Evolutionary conservation across 1,140 invertebrate genomes (phyloP).

Genomic region (Penaeus indicus): DNA sequence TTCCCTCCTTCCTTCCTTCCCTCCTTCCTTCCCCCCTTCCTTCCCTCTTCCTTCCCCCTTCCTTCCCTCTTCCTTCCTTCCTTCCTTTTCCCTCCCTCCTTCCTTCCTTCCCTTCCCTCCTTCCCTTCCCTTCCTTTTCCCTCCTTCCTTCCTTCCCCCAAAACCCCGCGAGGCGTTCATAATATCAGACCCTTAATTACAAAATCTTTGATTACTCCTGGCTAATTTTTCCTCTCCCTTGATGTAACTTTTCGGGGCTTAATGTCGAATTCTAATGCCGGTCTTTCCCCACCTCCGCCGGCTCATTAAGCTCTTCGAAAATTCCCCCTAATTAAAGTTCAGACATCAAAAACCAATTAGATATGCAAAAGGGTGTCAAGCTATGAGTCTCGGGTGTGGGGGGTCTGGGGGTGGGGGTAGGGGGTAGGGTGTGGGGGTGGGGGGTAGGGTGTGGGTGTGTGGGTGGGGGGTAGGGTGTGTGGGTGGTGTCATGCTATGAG

Average conservation of each 20-base stretch:
- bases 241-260: slow-evolving; percentile 63
- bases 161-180: slow-evolving; percentile 48
- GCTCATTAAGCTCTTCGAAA: slow-evolving; percentile 52
- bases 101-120: neutral
- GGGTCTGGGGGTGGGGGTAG: too few relatives aligned
- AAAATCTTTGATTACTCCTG: slow-evolving; percentile 65
- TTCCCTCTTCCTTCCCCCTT: too few relatives aligned
- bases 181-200: slow-evolving; percentile 64
- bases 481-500: slow-evolving; percentile 47
- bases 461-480: neutral
- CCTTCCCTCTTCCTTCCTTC: neutral
- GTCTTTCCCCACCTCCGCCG: slow-evolving; percentile 44
- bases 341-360: slow-evolving; percentile 66
- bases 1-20: too few relatives aligned
- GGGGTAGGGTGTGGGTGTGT: too few relatives aligned
- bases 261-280: slow-evolving; percentile 63
- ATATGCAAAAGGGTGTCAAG: slow-evolving; percentile 64
- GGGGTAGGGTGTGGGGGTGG: too few relatives aligned
- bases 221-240: slow-evolving; percentile 62
- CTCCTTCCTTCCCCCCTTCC: neutral
- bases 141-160: too few relatives aligned
- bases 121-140: neutral
- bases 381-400: slow-evolving; percentile 21
- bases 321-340: slow-evolving; percentile 64
- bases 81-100: neutral